Base-by-base conservation (phyloP, 37 sponge, comb jelly and placozoan genomes). In the Ianthella basta region DNA sequence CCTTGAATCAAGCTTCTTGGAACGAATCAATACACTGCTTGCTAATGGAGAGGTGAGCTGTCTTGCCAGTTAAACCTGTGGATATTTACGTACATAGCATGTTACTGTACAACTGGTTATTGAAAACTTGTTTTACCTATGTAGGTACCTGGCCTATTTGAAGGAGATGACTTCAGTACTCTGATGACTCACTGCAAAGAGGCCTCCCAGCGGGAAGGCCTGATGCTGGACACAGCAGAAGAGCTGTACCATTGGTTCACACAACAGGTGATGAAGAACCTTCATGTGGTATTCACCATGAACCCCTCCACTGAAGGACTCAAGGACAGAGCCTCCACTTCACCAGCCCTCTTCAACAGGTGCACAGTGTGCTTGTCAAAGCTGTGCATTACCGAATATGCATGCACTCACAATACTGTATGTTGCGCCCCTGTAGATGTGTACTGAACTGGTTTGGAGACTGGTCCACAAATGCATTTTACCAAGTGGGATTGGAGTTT, bases 181-280 rank as follows among this genome's bases (percentile, higher is more conserved):
- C 86, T 98, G 50, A 96, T 96, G 94, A 98, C 98, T 0, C 98
- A 98, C 86, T 96, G 96, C 56, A 98, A 98, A 84, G 98, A 98
- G 65, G 98, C 94, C 2, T 92, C 98, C 25, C 96, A 98, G 86
- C 89, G 86, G 59, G 96, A 94, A 36, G 98, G 98, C 0, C 91
- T 94, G 53, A 96, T 98, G 94, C 80, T 98, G 77, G 98, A 98
- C 86, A 89, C 94, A 14, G 39, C 91, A 23, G 98, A 98, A 55
- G 98, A 98, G 41, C 92, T 98, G 38, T 98, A 98, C 86, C 94
- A 98, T 63, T 98, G 98, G 98, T 98, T 98, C 85, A 98, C 96
- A 13, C 83, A 94, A 2, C 92, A 97, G 69, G 94, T 95, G 40
- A 97, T 97, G 94, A 70, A 77, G 24, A 98, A 98, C 77, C 90